A percentile compares a stretch with the other conserved stretches of the same genome.
phyloP scores from a whole-genome alignment of 92 coral and sea anemone species.

The Micromussa lordhowensis region DNA sequence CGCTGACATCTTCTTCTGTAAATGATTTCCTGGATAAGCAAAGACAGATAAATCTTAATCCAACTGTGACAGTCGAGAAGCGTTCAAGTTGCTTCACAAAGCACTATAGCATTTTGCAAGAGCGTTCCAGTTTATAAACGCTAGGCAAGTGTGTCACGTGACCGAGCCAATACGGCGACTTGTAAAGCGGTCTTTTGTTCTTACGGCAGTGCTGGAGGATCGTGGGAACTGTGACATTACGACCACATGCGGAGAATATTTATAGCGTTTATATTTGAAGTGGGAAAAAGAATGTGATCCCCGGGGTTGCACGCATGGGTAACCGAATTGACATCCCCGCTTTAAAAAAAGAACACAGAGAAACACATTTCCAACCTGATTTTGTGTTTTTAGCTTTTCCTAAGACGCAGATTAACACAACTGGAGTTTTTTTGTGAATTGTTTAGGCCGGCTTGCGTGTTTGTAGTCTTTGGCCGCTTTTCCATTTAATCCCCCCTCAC shows the following conservation, averaged over 20 bases:
- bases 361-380: conserved; percentile 13
- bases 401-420: conserved; percentile 24
- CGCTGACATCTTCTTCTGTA: conserved; percentile 44
- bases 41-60: conserved; percentile 2
- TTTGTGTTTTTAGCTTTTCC: conserved; percentile 27
- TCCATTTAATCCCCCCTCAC: conserved; percentile 44
- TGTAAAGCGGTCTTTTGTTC: conserved; percentile 39
- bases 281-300: conserved; percentile 45
- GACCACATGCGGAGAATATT: conserved; percentile 64
- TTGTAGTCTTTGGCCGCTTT: conserved; percentile 46
- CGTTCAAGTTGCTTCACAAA: conserved; percentile 2
- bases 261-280: conserved; percentile 66
- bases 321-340: conserved; percentile 16
- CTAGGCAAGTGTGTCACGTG: conserved; percentile 27
- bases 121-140: conserved; percentile 17
- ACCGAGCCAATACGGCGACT: conserved; percentile 44
- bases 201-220: conserved; percentile 18
- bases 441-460: conserved; percentile 63
- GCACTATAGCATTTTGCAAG: conserved; percentile 7
- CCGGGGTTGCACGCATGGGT: conserved; percentile 53
- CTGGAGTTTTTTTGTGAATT: conserved; percentile 36
- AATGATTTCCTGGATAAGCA: conserved; percentile 2
- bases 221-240: conserved; percentile 55
- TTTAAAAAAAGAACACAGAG: not conserved
- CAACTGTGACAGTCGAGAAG: conserved; percentile 8